phyloP scores from a whole-genome alignment of 2,888 invertebrate genomes.

The Taenaris catops region DNA sequence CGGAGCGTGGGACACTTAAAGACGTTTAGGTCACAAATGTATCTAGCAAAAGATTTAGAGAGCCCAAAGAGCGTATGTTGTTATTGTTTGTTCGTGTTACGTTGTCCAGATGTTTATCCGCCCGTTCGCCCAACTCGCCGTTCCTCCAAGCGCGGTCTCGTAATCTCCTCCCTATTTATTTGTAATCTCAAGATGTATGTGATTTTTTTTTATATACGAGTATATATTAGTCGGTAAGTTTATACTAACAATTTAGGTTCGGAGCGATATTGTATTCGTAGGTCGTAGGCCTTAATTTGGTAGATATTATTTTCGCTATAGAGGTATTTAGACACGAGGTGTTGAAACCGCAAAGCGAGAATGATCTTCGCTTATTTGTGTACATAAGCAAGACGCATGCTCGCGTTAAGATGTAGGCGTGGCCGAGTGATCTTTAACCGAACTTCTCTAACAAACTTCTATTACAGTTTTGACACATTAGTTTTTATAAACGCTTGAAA shows the following conservation, averaged over 20 bases:
- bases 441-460: too few relatives aligned
- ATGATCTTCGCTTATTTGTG: constrained; percentile 65
- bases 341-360: constrained; percentile 29
- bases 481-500: constrained; percentile 50
- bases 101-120: too few relatives aligned
- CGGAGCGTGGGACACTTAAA: constrained; percentile 5
- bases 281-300: constrained; percentile 40
- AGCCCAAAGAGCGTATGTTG: constrained; percentile 67
- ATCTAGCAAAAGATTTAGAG: too few relatives aligned
- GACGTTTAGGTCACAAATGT: constrained; percentile 63
- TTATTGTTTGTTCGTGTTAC: too few relatives aligned
- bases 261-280: constrained; percentile 26
- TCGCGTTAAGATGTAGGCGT: too few relatives aligned
- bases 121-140: constrained; percentile 61
- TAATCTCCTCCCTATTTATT: constrained; percentile 61
- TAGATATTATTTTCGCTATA: constrained; percentile 26
- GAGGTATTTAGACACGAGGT: constrained; percentile 15
- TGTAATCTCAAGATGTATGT: constrained; percentile 73
- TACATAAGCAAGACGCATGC: constrained; percentile 68
- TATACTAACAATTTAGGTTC: constrained; percentile 50
- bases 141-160: constrained; percentile 66
- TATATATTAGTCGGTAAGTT: constrained; percentile 66
- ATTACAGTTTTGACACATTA: too few relatives aligned
- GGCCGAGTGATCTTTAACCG: too few relatives aligned
- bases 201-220: too few relatives aligned